Evolutionary conservation across 2,888 invertebrate genomes (phyloP), one percentile per base, ranked within the genome.

Genomic region (Ichneumon xanthorius): DNA sequence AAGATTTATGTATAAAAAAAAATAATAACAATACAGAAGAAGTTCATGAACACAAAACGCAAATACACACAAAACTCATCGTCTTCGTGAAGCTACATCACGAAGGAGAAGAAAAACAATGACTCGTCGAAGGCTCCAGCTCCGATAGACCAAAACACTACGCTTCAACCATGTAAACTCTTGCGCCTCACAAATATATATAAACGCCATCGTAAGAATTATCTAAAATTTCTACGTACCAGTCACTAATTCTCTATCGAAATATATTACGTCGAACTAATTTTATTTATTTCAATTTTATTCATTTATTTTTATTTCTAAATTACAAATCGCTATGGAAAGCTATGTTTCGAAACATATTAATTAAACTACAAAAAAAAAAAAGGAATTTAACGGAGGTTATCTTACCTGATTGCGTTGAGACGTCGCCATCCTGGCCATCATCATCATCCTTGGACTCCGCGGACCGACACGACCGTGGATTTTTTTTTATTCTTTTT

Each of bases 351-450:
- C 26, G 33, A 70, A 26, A 16, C 6, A 61, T 70, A 68, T 48
- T 61, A 33, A 61, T 61, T 82, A 11, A 78, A 67, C 65, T 77
- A 82, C 77, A 22, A 72, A 67, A 48, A 78, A 50, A 37, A 9
- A 40, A 9, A 40, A 40, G 2, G 1, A 37, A 37, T 50, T 48
- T 48, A 19, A 65, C 16, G 19, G 67, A 68, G 30, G 61, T 73
- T 72, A 50, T 68, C 84, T 81, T 84, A 84, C 84, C 84, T 84
- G 80, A 48, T 77, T 84, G 55, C 37, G 67, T 40, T 45, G 63
- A 26, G 40, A 81, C 48, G 45, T 68, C 75, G 75, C 50, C 65
- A 50, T 76, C 50, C 50, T 50, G 73, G 45, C 70, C 75, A 53
- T 68, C 48, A 33, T 63, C 67, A 37, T 70, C 70, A 50, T 80